A percentile compares a stretch with the other conserved stretches of the same genome.
Conservation (phyloP, 2,797 vertebrate genomes). For the Synaphobranchus kaupii region DNA sequence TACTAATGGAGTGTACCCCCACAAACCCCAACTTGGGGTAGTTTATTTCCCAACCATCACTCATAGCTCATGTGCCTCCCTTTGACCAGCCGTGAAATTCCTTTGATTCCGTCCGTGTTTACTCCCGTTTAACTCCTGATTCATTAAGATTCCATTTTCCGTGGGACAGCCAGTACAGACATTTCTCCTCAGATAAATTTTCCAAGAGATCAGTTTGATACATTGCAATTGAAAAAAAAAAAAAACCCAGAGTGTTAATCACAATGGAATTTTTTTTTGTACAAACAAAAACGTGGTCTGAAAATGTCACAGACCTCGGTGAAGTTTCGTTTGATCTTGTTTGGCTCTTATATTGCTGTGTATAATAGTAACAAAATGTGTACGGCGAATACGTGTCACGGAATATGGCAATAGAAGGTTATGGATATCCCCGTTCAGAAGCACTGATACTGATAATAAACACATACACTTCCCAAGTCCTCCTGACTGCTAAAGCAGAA, state of each 20-base stretch:
- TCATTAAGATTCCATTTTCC: background rate
- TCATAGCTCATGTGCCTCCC: background rate
- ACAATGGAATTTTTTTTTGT: background rate
- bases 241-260: background rate
- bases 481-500: constrained; percentile 63
- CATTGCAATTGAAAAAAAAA: constrained; percentile 20
- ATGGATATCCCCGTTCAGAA: constrained; percentile 49
- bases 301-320: constrained; percentile 6
- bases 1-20: background rate
- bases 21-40: background rate
- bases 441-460: constrained; percentile 55
- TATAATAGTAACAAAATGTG: constrained; percentile 37
- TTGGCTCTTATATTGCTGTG: constrained; percentile 49
- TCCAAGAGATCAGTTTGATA: constrained; percentile 37
- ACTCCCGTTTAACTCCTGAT: background rate
- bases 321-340: constrained; percentile 27
- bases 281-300: constrained; percentile 37
- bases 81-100: background rate
- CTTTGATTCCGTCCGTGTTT: background rate
- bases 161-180: background rate
- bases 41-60: background rate
- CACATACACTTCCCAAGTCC: constrained; percentile 38
- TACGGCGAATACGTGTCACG: background rate
- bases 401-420: constrained; percentile 23
- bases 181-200: constrained; percentile 40